Evolutionary conservation across 2,888 invertebrate genomes (phyloP).

Genomic region (Pollenia griseotomentosa): DNA sequence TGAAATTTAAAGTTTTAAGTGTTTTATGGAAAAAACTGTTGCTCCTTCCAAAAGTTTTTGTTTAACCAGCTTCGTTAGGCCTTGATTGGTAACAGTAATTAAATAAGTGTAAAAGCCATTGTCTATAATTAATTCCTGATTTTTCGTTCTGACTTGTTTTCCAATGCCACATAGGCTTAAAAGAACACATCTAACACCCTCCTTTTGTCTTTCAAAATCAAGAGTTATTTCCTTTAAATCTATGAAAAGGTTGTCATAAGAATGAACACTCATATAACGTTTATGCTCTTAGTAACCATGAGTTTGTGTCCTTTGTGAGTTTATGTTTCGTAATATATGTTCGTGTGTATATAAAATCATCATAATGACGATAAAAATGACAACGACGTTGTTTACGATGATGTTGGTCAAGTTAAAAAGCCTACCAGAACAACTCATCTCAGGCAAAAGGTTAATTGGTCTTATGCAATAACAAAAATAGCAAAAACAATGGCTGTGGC

Average conservation of each 20-base stretch:
- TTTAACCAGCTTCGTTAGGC: slow-evolving; percentile 4
- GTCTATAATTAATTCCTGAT: slow-evolving; percentile 70
- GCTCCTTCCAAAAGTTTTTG: not conserved
- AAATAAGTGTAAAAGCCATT: slow-evolving; percentile 57
- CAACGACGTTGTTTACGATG: slow-evolving; percentile 25
- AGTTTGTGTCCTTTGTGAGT: not conserved
- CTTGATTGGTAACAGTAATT: slow-evolving; percentile 54
- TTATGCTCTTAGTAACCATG: slow-evolving; percentile 18
- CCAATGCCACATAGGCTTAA: slow-evolving; percentile 23
- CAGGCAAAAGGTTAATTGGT: slow-evolving; percentile 71
- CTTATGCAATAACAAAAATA: slow-evolving; percentile 20
- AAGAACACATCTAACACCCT: not conserved
- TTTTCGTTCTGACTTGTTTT: slow-evolving; percentile 57
- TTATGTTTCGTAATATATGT: slow-evolving; percentile 26
- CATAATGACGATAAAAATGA: slow-evolving; percentile 6
- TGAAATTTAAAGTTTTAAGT: not conserved
- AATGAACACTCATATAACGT: slow-evolving; percentile 34
- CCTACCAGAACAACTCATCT: slow-evolving; percentile 53
- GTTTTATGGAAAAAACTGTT: not conserved
- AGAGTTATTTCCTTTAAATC: slow-evolving; percentile 32
- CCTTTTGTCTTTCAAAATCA: not conserved
- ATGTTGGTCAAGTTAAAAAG: slow-evolving; percentile 65
- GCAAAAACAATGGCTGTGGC: slow-evolving; percentile 24
- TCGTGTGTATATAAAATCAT: slow-evolving; percentile 51
- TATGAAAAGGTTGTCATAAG: slow-evolving; percentile 57